Evolutionary conservation across 2,113 vertebrate genomes (phyloP), one percentile per base, ranked within the genome.

Genomic region (Brachypodius melanocephalos): DNA sequence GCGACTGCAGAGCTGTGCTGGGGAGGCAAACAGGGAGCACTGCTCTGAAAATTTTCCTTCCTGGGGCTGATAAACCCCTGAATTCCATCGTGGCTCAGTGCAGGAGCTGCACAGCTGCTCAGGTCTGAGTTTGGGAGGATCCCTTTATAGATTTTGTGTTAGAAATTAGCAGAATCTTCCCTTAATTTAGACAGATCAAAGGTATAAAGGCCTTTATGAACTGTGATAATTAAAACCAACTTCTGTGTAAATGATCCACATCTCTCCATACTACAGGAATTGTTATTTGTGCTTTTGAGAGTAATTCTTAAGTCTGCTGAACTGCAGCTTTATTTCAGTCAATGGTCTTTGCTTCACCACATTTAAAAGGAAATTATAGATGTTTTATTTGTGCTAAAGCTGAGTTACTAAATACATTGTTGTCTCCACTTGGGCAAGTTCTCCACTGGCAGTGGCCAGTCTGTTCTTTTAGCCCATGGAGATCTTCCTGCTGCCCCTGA

Each of bases 211-310:
- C 59, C 83, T 94, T 95, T 96, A 88, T 89, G 90, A 68, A 52
- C 67, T 95, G 87, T 93, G 85, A 75, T 95, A 96, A 97, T 93
- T 80, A 91, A 96, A 96, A 88, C 90, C 91, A 94, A 95, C 66
- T 81, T 61, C 69, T 38, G 58, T 86, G 76, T 71, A 85, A 89
- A 66, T 76, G 82, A 63, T 18, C 48, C 40, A 13, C 82, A 10
- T 90, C 88, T 83, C 55, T 46, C 84, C 34, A 2, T 78, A 5
- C 79, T 43, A 4, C 20, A 85, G 62, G 46, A 79, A 73, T 20
- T 21, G 65, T 22, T 85, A 5, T 5, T 43, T 3, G 1, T 18
- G 8, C 55, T 94, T 86, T 94, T 86, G 80, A 43, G 62, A 63
- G 65, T 48, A 7, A 52, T 74, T 82, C 45, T 71, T 42, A 80